Conservation (phyloP, 2,888 invertebrate species). For the Syrista parreyssii region DNA sequence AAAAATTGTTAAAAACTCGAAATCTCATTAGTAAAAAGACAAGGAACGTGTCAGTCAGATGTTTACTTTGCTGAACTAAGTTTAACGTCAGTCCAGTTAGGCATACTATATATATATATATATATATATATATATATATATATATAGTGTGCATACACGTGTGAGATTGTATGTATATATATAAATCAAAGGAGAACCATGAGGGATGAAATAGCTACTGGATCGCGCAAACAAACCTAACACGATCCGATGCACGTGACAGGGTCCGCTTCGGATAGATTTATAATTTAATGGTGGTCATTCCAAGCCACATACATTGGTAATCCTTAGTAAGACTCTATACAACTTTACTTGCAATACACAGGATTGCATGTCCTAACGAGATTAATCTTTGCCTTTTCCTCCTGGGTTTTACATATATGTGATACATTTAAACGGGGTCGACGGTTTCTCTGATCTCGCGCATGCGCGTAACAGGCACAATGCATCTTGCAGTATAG, state of each 20-base stretch:
- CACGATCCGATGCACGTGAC: slow-evolving; percentile 38
- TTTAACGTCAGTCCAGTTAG: background rate
- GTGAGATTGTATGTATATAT: background rate
- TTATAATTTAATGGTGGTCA: slow-evolving; percentile 40
- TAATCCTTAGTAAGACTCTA: slow-evolving; percentile 31
- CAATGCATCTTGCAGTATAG: background rate
- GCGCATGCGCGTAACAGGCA: background rate
- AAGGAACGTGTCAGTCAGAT: slow-evolving; percentile 14
- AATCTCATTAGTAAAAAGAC: background rate
- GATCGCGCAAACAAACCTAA: slow-evolving; percentile 2
- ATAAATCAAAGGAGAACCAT: background rate
- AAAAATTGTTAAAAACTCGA: no score
- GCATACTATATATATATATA: no score
- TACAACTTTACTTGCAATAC: slow-evolving; percentile 25
- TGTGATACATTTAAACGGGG: background rate
- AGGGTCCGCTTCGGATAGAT: slow-evolving; percentile 41
- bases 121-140: no score
- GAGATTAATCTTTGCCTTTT: slow-evolving; percentile 37
- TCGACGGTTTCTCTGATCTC: background rate
- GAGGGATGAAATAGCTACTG: background rate
- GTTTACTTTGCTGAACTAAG: background rate
- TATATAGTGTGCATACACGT: no score
- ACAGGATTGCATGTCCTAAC: slow-evolving; percentile 40
- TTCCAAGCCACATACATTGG: slow-evolving; percentile 28
- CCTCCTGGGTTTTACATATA: background rate